phyloP scores from a whole-genome alignment of 53 echinoderm and acorn worm genomes.

The Luidia sarsii region DNA sequence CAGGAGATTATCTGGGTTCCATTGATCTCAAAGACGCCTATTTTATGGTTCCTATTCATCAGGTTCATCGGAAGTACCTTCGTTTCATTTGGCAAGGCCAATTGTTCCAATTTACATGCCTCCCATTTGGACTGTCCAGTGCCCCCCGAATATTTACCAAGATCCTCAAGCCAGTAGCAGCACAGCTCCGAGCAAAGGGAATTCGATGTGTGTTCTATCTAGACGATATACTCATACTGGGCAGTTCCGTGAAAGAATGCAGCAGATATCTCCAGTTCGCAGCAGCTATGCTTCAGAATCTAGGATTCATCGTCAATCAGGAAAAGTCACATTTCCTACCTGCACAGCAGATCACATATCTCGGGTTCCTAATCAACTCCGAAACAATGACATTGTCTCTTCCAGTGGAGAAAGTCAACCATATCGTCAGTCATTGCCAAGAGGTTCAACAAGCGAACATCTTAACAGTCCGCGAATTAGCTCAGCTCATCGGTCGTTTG shows the following conservation, averaged over 20 bases:
- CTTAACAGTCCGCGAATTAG: too few relatives aligned
- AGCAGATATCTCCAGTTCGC: too few relatives aligned
- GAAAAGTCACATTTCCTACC: conserved; percentile 35
- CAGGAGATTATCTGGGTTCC: not conserved
- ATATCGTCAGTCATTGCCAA: conserved; percentile 38
- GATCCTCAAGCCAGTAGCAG: conserved; percentile 1
- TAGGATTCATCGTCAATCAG: not conserved
- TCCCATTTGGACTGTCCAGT: not conserved
- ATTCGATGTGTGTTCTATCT: conserved; percentile 10
- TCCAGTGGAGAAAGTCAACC: conserved; percentile 32
- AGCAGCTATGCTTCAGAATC: not conserved
- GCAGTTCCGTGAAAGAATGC: too few relatives aligned
- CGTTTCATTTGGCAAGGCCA: not conserved
- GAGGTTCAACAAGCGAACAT: not conserved
- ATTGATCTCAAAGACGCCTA: conserved; percentile 3
- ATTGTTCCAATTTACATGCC: conserved; percentile 7
- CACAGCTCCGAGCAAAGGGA: conserved; percentile 13
- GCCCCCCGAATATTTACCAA: conserved; percentile 12
- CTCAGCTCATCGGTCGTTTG: too few relatives aligned
- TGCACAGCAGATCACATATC: conserved; percentile 48
- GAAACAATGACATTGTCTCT: conserved; percentile 21
- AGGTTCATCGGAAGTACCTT: not conserved
- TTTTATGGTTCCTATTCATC: not conserved
- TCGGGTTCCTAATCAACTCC: conserved; percentile 21
- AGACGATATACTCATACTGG: not conserved